Evolutionary conservation across 2,113 vertebrate genomes (phyloP).

Genomic region (Malurus elegans): DNA sequence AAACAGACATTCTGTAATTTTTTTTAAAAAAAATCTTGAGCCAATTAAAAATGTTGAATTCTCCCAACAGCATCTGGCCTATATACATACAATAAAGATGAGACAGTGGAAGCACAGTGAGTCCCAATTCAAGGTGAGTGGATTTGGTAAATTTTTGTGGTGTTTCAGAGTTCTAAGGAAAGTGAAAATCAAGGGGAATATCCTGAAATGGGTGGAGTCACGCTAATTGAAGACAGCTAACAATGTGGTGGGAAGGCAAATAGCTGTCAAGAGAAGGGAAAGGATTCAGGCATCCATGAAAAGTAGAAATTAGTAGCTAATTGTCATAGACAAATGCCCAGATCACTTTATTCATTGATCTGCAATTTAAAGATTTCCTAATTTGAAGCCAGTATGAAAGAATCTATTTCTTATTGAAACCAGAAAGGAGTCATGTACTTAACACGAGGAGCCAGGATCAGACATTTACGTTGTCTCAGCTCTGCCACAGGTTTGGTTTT

Average conservation of each 20-base stretch:
- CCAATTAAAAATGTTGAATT: background rate
- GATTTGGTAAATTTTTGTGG: background rate
- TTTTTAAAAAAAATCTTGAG: background rate
- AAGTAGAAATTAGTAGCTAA: background rate
- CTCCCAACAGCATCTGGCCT: background rate
- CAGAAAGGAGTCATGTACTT: background rate
- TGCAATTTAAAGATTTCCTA: background rate
- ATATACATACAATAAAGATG: background rate
- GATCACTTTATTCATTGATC: background rate
- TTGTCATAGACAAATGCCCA: background rate
- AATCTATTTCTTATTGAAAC: conserved; percentile 26
- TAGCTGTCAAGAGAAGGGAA: background rate
- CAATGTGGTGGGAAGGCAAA: background rate
- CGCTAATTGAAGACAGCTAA: background rate
- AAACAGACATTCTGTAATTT: background rate
- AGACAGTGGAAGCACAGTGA: background rate
- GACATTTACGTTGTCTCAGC: background rate
- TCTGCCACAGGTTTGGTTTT: background rate
- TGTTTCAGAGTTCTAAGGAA: background rate
- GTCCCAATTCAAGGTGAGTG: background rate
- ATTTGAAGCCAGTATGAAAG: background rate
- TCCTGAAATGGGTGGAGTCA: background rate
- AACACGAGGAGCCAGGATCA: background rate
- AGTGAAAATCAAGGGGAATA: background rate
- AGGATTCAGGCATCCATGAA: background rate